phyloP scores from a whole-genome alignment of 2,113 vertebrate species.

The Gadus chalcogrammus region DNA sequence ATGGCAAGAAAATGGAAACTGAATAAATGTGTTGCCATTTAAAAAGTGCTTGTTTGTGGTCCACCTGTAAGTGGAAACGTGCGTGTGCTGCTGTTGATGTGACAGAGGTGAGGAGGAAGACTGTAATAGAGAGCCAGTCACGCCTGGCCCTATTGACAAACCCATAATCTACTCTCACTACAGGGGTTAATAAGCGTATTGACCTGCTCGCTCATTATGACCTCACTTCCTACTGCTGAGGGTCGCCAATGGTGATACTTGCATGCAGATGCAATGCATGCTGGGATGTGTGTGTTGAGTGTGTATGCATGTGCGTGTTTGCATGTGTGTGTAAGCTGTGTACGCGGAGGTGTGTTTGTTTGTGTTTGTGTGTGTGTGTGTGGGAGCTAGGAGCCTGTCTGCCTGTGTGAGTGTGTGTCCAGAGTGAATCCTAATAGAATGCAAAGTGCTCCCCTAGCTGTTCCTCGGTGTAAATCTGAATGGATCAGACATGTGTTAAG shows the following conservation, averaged over 20 bases:
- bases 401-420: conserved; percentile 13
- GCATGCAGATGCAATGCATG: conserved; percentile 37
- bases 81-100: conserved; percentile 15
- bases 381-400: background rate
- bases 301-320: background rate
- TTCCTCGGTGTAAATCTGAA: conserved; percentile 50
- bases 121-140: conserved; percentile 32
- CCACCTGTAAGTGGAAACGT: background rate
- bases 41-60: background rate
- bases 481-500: conserved; percentile 54
- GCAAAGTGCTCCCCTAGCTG: conserved; percentile 24
- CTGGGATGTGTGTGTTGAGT: conserved; percentile 11
- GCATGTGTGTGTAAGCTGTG: background rate
- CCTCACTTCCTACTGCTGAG: conserved; percentile 64
- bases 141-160: conserved; percentile 55
- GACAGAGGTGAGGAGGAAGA: conserved; percentile 28
- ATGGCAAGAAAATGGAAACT: too few relatives aligned
- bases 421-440: conserved; percentile 60
- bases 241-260: conserved; percentile 20
- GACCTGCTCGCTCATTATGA: conserved; percentile 58
- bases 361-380: background rate
- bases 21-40: too few relatives aligned
- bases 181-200: conserved; percentile 66
- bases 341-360: conserved; percentile 12
- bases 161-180: conserved; percentile 55